These are phyloP conservation scores for Danio tinwini DNA, from an alignment of 2,797 vertebrate genomes.

Conservation along the genomic window DNA sequence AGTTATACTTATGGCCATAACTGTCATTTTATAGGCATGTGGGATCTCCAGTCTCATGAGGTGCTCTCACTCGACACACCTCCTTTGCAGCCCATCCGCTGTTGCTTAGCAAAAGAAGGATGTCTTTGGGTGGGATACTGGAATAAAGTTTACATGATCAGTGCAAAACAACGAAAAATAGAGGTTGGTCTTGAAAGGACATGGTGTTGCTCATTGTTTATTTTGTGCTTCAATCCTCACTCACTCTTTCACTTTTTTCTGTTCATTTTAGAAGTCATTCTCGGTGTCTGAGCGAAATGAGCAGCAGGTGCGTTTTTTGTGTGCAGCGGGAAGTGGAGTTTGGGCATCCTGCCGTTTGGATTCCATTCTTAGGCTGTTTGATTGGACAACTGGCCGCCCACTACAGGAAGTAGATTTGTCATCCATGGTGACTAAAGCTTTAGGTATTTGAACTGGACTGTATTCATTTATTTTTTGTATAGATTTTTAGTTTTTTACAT, in stretches of 20 bases:
- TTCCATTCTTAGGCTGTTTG: constrained; percentile 78
- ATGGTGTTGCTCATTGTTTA: neutral
- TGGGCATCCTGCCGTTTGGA: constrained; percentile 82
- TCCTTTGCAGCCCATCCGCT: constrained; percentile 82
- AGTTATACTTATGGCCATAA: neutral
- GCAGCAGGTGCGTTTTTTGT: constrained; percentile 83
- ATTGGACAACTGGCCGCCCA: constrained; percentile 78
- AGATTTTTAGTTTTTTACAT: too few relatives aligned
- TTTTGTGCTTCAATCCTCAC: neutral
- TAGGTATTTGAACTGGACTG: constrained; percentile 64
- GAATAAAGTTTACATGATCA: constrained; percentile 80
- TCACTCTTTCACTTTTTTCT: neutral
- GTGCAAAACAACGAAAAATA: constrained; percentile 70
- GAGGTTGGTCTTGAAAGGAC: constrained; percentile 68
- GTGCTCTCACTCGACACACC: constrained; percentile 71
- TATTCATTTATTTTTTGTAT: neutral
- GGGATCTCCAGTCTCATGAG: constrained; percentile 76
- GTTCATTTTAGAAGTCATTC: constrained; percentile 73
- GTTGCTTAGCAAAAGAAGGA: constrained; percentile 76
- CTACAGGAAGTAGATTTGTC: constrained; percentile 80
- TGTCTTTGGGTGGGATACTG: constrained; percentile 83
- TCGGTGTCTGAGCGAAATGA: constrained; percentile 79
- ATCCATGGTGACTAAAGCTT: constrained; percentile 75
- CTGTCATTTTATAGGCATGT: constrained; percentile 69
- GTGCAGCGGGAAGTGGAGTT: constrained; percentile 78